Evolutionary conservation across 2,888 invertebrate species (phyloP).

Genomic region (Acanthacorydalis orientalis): DNA sequence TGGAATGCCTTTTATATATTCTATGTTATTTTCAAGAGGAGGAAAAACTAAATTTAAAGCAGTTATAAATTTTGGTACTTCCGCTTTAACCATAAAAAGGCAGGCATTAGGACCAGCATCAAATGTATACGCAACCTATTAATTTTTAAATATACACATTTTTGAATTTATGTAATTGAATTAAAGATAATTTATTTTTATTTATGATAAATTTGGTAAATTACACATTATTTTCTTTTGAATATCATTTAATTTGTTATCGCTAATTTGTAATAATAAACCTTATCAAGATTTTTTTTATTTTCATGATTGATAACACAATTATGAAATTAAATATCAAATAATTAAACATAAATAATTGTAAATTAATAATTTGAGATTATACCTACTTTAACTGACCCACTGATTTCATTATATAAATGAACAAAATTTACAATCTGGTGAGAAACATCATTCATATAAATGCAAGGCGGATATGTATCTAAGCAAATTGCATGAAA

Average conservation of each 20-base stretch:
- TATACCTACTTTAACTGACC: slow-evolving; percentile 37
- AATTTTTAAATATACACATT: slow-evolving; percentile 8
- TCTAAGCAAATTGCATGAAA: slow-evolving; percentile 89
- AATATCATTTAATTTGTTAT: too few species aligned
- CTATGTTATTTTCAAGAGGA: slow-evolving; percentile 24
- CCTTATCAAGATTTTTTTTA: too few species aligned
- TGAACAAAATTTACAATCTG: slow-evolving; percentile 67
- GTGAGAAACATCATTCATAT: slow-evolving; percentile 81
- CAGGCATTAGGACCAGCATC: slow-evolving; percentile 98
- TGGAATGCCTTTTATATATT: slow-evolving; percentile 40
- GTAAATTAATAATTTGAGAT: not conserved
- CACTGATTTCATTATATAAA: slow-evolving; percentile 54
- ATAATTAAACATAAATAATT: not conserved
- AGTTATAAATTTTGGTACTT: slow-evolving; percentile 50
- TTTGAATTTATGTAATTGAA: not conserved
- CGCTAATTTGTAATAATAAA: too few species aligned
- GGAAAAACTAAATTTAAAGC: slow-evolving; percentile 61
- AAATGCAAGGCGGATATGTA: slow-evolving; percentile 83
- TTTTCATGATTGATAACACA: too few species aligned
- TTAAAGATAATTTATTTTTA: not conserved
- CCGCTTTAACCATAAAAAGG: slow-evolving; percentile 61
- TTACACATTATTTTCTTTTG: too few species aligned
- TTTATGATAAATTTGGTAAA: not conserved
- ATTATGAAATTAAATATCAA: too few species aligned
- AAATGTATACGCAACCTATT: slow-evolving; percentile 83